Evolutionary conservation across 2,797 vertebrate genomes (phyloP).

Genomic region (Eutrigla gurnardus): DNA sequence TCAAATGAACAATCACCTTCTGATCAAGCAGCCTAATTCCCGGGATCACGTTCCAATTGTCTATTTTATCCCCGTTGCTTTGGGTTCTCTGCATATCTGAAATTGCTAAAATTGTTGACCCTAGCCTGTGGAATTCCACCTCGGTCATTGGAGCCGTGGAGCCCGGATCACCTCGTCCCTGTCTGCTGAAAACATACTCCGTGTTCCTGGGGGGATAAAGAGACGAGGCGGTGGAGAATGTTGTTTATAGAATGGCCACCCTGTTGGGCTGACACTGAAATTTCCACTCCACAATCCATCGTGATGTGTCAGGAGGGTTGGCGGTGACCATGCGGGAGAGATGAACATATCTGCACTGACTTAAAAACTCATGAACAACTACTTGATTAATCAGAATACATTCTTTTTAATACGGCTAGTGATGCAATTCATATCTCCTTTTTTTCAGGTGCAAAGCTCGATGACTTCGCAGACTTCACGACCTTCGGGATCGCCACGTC

Average conservation of each 20-base stretch:
- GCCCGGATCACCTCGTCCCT: constrained; percentile 68
- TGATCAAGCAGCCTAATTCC: constrained; percentile 80
- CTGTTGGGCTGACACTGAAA: constrained; percentile 68
- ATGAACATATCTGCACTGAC: constrained; percentile 3
- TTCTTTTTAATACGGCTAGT: neutral
- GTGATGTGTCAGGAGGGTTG: constrained; percentile 25
- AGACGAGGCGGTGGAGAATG: constrained; percentile 66
- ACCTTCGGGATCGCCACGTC: constrained; percentile 93
- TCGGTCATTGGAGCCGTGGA: constrained; percentile 35
- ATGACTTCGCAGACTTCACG: constrained; percentile 94
- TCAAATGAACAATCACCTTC: constrained; percentile 80
- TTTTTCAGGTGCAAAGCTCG: constrained; percentile 89
- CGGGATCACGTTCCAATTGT: constrained; percentile 81
- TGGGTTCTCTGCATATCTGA: constrained; percentile 80
- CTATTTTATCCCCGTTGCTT: constrained; percentile 77
- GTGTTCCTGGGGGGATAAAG: constrained; percentile 66
- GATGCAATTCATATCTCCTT: neutral
- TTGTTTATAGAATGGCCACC: constrained; percentile 71
- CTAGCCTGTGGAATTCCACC: constrained; percentile 72
- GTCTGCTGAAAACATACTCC: constrained; percentile 66
- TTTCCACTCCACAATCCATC: constrained; percentile 46
- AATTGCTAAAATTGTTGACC: constrained; percentile 85
- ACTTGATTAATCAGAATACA: neutral
- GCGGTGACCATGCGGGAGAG: neutral
- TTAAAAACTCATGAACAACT: constrained; percentile 1